Evolutionary conservation across 2,888 invertebrate genomes (phyloP), one percentile per base, ranked within the genome.

Genomic region (Scaptomyza caliginosa): DNA sequence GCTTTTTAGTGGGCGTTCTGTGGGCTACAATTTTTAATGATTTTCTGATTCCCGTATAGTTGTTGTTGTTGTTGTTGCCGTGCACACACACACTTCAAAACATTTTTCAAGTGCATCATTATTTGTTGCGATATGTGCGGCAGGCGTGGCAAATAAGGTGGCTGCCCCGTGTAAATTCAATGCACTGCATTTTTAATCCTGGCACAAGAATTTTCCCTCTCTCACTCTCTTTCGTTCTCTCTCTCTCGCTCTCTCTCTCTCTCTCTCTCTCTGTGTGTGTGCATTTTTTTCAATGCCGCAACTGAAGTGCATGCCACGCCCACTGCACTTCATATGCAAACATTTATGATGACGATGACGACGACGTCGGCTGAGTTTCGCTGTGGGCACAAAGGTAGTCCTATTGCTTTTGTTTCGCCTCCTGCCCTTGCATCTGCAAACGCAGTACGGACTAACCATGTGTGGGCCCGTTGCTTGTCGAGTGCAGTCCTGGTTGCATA

Each of bases 91-190:
- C 73, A 74, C 77, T 57, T 42, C 45, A 73, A 55, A 63, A 74
- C 66, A 85, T 66, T 86, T 81, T 83, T 86, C 83, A 86, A 83
- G 83, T 83, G 83, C 87, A 83, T 83, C 83, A 83, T 83, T 83
- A 83, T 83, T 86, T 83, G 83, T 83, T 83, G 85, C 82, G 67
- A 73, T 78, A 72, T 69, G 67, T 49, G 69, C 43, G 39, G 49
- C 32, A 23, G 28, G 32, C 17, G n/a, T 13, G 32, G 24, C 54
- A 55, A 46, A 59, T 50, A 57, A 50, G 68, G 56, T 39, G 43
- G 60, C 59, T 42, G 71, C 52, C 60, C 77, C 60, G 60, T 74
- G 74, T 76, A 86, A 81, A 86, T 81, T 83, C 86, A 81, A 83
- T 82, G 83, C 85, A 49, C 82, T 83, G 83, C 83, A 86, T 83